Evolutionary conservation across 2,888 invertebrate species (phyloP), one percentile per base, ranked within the genome.

Genomic region (Spodoptera picta): DNA sequence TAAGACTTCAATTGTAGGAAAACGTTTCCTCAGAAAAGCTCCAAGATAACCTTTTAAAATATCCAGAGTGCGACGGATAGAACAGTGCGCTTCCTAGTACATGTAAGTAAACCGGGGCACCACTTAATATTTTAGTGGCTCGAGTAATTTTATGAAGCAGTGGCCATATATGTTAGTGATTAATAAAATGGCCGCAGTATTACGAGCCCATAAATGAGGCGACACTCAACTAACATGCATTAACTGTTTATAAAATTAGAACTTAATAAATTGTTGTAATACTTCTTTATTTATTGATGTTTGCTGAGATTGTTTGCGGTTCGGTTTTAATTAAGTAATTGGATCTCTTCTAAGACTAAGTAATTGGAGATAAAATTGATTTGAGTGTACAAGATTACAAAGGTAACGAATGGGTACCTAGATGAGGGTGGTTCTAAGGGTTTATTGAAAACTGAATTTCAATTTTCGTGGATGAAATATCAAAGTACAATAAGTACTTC

Each of bases 41-140:
- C 6, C 4, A 24, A 43, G 43, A 6, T 2, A 48, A 27, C 9
- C 11, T 45, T 55, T 42, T 2, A 57, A 14, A 47, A 14, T n/a
- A 3, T 11, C 24, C 4, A 19, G 55, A 62, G 41, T 19, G 46
- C 23, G 45, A 31, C 23, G n/a, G 23, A n/a, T 48, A 11, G 9
- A n/a, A 42, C 12, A 43, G 10, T 41, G 10, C 9, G 45, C 36
- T 52, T 72, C 52, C 60, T 55, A 73, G 60, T 12, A n/a, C 49
- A 27, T 10, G 11, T 51, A 52, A 73, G 67, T 69, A 56, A 69
- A 69, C 52, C 55, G 49, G 52, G 60, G 42, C 55, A 45, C 36
- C 48, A 53, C 55, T 73, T 53, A 73, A 69, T 54, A 73, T 57
- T 73, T 67, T 54, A 73, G 53, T 67, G 36, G 56, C 47, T 43